Evolutionary conservation across 2,797 vertebrate genomes (phyloP).

Genomic region (Petrocephalus sullivani): DNA sequence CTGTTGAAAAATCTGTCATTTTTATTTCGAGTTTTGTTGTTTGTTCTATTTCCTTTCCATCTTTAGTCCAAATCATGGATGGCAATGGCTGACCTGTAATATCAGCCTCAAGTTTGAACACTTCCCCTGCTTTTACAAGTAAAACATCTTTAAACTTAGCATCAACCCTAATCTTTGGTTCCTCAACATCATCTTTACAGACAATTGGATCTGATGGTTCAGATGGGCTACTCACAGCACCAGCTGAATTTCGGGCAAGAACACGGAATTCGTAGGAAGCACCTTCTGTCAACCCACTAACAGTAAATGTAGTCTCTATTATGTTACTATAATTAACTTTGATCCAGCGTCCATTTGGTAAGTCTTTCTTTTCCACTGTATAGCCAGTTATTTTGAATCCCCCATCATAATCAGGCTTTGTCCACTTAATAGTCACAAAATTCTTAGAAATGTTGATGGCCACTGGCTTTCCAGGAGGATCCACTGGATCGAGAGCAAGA

Average conservation of each 20-base stretch:
- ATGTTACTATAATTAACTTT: conserved; percentile 98
- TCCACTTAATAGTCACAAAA: conserved; percentile 85
- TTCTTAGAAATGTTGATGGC: conserved; percentile 85
- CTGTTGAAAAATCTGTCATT: conserved; percentile 82
- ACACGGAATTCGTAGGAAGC: conserved; percentile 89
- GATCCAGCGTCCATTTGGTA: conserved; percentile 87
- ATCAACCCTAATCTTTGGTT: conserved; percentile 92
- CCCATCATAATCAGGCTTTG: conserved; percentile 93
- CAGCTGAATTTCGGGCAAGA: conserved; percentile 87
- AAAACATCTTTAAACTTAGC: conserved; percentile 85
- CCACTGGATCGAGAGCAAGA: conserved; percentile 89
- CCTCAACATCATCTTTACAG: conserved; percentile 91
- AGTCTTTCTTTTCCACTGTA: conserved; percentile 87
- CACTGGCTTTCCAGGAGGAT: conserved; percentile 87
- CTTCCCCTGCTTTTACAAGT: conserved; percentile 85
- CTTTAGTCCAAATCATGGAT: conserved; percentile 89
- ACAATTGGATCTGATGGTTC: conserved; percentile 85
- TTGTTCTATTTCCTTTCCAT: conserved; percentile 89
- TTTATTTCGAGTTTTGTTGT: conserved; percentile 84
- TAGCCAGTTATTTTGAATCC: conserved; percentile 98
- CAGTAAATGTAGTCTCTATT: conserved; percentile 87
- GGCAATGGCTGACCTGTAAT: conserved; percentile 88
- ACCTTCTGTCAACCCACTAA: conserved; percentile 91
- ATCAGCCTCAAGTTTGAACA: conserved; percentile 92
- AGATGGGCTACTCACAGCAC: conserved; percentile 86